Conservation (phyloP, 2,797 vertebrate species). For the Harpagifer antarcticus region DNA sequence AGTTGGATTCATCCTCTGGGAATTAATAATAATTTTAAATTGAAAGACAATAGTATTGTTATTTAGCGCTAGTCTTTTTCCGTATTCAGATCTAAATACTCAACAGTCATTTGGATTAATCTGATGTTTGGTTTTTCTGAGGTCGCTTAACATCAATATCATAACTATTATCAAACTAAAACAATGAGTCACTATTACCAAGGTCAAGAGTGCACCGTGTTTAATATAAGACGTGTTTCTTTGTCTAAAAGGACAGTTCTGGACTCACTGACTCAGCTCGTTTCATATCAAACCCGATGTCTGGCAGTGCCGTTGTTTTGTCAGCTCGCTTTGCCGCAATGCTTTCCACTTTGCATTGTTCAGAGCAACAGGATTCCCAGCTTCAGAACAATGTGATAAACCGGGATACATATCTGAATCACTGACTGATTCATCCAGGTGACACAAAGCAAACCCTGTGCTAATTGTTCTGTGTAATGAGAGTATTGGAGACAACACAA, state of each 20-base stretch:
- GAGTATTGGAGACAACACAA: slow-evolving; percentile 35
- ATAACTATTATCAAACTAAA: background rate
- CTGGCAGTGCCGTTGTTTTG: slow-evolving; percentile 59
- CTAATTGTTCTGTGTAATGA: slow-evolving; percentile 52
- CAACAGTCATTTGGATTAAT: too few species aligned
- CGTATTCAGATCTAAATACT: too few species aligned
- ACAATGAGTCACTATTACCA: background rate
- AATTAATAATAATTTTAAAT: too few species aligned
- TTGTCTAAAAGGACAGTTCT: background rate
- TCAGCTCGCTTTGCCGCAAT: slow-evolving; percentile 50
- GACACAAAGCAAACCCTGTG: slow-evolving; percentile 49
- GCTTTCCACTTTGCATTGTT: slow-evolving; percentile 69
- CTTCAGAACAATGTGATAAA: slow-evolving; percentile 73
- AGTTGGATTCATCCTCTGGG: too few species aligned
- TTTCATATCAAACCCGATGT: slow-evolving; percentile 56
- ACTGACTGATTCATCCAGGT: slow-evolving; percentile 61
- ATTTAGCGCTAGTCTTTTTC: too few species aligned
- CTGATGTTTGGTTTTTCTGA: background rate
- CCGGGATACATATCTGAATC: slow-evolving; percentile 71
- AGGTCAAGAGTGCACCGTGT: background rate
- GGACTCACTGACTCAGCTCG: slow-evolving; percentile 58
- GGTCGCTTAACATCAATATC: background rate
- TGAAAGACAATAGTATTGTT: too few species aligned
- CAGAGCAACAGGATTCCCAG: slow-evolving; percentile 53
- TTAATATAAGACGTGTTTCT: background rate